phyloP scores from a whole-genome alignment of 2,113 vertebrate genomes.

The Vidua macroura region DNA sequence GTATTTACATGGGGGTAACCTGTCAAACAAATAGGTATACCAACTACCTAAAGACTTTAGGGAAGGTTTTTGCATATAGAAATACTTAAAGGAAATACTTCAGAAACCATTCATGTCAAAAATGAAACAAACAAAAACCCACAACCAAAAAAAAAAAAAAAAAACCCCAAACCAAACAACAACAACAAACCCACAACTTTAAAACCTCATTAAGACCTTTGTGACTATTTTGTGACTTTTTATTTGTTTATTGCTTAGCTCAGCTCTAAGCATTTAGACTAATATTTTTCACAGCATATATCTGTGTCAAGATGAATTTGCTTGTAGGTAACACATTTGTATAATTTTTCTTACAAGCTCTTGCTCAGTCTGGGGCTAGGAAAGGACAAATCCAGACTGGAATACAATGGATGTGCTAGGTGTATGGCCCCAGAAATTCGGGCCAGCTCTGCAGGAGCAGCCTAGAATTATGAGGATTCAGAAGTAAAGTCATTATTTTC shows the following conservation, averaged over 20 bases:
- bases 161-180: not conserved
- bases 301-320: not conserved
- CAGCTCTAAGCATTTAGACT: not conserved
- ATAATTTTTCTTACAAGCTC: not conserved
- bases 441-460: not conserved
- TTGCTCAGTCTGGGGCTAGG: not conserved
- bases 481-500: slow-evolving; percentile 41
- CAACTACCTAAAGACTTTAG: not conserved
- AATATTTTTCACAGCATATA: not conserved
- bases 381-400: not conserved
- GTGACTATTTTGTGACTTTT: not conserved
- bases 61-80: no score
- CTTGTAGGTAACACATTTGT: not conserved
- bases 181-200: not conserved
- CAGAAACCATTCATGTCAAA: not conserved
- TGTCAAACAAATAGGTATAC: not conserved
- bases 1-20: not conserved
- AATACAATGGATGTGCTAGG: not conserved
- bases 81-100: not conserved
- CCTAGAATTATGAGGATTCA: not conserved
- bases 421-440: not conserved
- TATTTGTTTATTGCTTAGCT: not conserved
- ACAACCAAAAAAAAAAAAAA: no score
- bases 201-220: not conserved
- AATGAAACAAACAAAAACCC: not conserved